Conservation (phyloP, 2,113 vertebrate genomes). For the Macrotus californicus region DNA sequence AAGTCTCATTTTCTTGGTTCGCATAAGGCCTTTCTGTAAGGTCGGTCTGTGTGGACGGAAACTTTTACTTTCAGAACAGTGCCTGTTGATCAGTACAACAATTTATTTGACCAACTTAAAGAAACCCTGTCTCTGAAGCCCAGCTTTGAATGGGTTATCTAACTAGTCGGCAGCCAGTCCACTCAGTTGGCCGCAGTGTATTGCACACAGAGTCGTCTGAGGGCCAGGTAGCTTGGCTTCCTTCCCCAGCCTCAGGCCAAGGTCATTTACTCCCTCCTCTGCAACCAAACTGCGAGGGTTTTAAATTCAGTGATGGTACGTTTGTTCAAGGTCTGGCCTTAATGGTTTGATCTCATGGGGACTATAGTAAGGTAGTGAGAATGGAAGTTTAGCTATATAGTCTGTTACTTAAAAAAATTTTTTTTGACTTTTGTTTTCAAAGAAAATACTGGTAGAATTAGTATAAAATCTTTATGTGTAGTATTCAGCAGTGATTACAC, state of each 20-base stretch:
- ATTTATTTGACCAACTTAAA: conserved; percentile 1
- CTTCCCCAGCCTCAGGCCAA: background rate
- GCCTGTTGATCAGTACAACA: background rate
- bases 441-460: conserved; percentile 12
- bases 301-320: background rate
- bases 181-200: background rate
- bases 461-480: background rate
- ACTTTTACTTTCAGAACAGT: background rate
- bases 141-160: background rate
- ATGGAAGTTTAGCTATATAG: background rate
- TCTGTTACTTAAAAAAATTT: background rate
- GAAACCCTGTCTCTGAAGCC: background rate
- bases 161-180: background rate
- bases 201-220: background rate
- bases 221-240: background rate
- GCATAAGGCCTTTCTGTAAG: background rate
- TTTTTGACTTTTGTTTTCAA: conserved; percentile 19
- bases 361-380: background rate
- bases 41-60: background rate
- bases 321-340: background rate
- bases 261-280: background rate
- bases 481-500: background rate
- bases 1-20: background rate
- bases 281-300: background rate
- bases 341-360: background rate